Evolutionary conservation across 2,797 vertebrate genomes (phyloP).

Genomic region (Anabacerthia variegaticeps): DNA sequence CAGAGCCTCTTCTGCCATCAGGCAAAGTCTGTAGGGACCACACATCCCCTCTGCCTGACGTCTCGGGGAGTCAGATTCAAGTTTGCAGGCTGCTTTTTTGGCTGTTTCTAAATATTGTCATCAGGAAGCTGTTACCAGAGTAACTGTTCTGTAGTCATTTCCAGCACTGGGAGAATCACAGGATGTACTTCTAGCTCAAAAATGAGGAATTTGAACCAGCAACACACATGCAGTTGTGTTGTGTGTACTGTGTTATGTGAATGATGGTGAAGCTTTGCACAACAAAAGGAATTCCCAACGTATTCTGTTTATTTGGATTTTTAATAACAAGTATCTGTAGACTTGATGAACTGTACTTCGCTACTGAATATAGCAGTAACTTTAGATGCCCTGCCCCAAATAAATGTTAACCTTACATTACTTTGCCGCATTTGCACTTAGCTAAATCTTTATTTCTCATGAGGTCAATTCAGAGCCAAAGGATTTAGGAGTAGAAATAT

Average conservation of each 20-base stretch:
- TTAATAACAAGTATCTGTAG: background rate
- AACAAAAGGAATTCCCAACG: background rate
- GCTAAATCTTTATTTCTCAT: background rate
- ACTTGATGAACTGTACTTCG: background rate
- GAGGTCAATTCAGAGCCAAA: background rate
- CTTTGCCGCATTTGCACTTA: background rate
- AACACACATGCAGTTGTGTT: accelerated
- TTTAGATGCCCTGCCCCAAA: background rate
- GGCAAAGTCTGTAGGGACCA: background rate
- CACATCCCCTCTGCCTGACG: too few species aligned
- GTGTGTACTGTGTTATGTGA: background rate
- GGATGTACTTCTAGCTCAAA: background rate
- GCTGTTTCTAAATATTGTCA: background rate
- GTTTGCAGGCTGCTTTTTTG: background rate
- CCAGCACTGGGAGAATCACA: background rate
- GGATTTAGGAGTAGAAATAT: background rate
- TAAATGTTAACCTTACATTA: background rate
- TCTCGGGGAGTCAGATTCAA: background rate
- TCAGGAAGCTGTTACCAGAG: background rate
- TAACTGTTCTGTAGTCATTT: background rate
- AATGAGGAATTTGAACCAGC: background rate
- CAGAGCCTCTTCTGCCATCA: background rate
- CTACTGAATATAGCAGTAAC: background rate
- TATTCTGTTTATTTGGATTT: background rate
- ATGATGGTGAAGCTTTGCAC: background rate